A percentile compares a stretch with the other conserved stretches of the same genome.
These are phyloP conservation scores for Onychostoma macrolepis DNA, from an alignment of 2,113 vertebrate genomes.

Conservation along the genomic window DNA sequence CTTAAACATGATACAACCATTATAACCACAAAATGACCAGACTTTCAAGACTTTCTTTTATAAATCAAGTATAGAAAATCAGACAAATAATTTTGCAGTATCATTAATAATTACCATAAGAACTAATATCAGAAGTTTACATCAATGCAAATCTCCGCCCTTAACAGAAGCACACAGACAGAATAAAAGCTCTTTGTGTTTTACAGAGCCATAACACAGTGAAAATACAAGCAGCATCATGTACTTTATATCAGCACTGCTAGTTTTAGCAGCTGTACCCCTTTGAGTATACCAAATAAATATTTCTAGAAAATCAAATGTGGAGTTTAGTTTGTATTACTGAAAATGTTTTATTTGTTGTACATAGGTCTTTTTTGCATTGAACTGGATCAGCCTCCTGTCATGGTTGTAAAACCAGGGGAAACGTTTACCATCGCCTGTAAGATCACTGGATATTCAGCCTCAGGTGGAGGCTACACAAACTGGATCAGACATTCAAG, in stretches of 20 bases:
- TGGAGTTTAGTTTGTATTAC: too few relatives aligned
- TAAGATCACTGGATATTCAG: slow-evolving; percentile 43
- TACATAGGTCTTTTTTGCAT: slow-evolving; percentile 6
- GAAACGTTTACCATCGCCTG: slow-evolving; percentile 13
- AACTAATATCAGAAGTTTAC: too few relatives aligned
- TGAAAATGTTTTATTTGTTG: neutral
- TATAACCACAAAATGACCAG: too few relatives aligned
- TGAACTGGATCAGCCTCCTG: slow-evolving; percentile 28
- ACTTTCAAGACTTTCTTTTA: too few relatives aligned
- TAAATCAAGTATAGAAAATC: too few relatives aligned
- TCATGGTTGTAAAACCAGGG: neutral
- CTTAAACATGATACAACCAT: too few relatives aligned
- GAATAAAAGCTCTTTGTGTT: neutral
- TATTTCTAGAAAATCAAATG: too few relatives aligned
- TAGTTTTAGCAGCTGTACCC: neutral
- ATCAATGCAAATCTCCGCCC: neutral
- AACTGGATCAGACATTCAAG: slow-evolving; percentile 21
- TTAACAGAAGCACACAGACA: neutral
- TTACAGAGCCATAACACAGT: neutral
- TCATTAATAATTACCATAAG: too few relatives aligned
- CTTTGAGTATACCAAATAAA: neutral
- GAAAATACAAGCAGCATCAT: neutral
- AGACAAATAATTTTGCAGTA: too few relatives aligned
- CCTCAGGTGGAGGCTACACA: neutral
- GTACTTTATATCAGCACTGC: neutral